These are phyloP conservation scores for Channa maculata DNA, from an alignment of 2,113 vertebrate genomes.

Conservation along the genomic window DNA sequence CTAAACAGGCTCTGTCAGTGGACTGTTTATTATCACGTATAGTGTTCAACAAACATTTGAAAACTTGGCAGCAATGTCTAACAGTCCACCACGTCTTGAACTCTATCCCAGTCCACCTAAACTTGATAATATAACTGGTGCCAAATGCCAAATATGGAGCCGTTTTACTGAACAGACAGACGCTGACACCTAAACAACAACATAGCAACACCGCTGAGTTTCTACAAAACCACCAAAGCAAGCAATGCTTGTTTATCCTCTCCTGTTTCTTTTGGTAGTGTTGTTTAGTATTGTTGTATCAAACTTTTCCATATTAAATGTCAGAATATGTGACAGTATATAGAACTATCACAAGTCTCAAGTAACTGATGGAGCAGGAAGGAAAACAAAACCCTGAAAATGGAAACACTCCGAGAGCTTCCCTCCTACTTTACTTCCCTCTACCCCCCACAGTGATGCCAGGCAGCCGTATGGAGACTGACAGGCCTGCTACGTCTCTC, in stretches of 20 bases:
- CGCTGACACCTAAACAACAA: slow-evolving; percentile 39
- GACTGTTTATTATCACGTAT: slow-evolving; percentile 44
- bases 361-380: slow-evolving; percentile 36
- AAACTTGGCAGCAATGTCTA: slow-evolving; percentile 39
- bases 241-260: slow-evolving; percentile 21
- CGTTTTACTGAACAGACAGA: slow-evolving; percentile 27
- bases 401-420: slow-evolving; percentile 36
- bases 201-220: slow-evolving; percentile 20
- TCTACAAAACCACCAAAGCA: slow-evolving; percentile 3
- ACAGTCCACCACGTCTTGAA: slow-evolving; percentile 41
- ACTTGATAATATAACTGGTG: slow-evolving; percentile 22
- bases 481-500: slow-evolving; percentile 71
- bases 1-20: slow-evolving; percentile 18
- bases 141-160: slow-evolving; percentile 41
- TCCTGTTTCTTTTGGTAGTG: slow-evolving; percentile 3
- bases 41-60: slow-evolving; percentile 44
- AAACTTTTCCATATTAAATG: slow-evolving; percentile 56
- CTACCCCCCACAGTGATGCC: slow-evolving; percentile 57
- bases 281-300: slow-evolving; percentile 22
- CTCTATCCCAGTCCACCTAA: slow-evolving; percentile 38
- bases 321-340: slow-evolving; percentile 55
- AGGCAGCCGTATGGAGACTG: slow-evolving; percentile 68
- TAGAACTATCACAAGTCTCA: slow-evolving; percentile 33
- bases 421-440: slow-evolving; percentile 37
- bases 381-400: slow-evolving; percentile 52